Evolutionary conservation across 2,888 invertebrate genomes (phyloP).

Genomic region (Drosophila tripunctata): DNA sequence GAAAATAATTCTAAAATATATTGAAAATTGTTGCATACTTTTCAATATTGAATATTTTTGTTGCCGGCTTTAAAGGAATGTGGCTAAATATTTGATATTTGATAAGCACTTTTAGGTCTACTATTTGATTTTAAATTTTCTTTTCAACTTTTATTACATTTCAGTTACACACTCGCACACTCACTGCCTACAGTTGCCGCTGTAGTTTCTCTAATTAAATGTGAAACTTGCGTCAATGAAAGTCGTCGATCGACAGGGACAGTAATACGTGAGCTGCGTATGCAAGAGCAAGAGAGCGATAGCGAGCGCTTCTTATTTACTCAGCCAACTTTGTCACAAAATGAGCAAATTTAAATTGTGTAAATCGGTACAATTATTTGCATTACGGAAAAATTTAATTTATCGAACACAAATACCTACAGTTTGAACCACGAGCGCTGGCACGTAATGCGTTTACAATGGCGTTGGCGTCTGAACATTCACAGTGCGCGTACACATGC

Average conservation of each 20-base stretch:
- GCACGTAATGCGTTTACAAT: constrained; percentile 53
- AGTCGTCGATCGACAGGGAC: constrained; percentile 37
- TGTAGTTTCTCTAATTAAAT: constrained; percentile 55
- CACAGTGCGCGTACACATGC: constrained; percentile 29
- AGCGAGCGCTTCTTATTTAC: constrained; percentile 12
- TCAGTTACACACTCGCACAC: constrained; percentile 26
- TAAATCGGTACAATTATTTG: too few species aligned
- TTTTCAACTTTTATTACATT: constrained; percentile 19
- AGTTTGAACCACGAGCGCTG: constrained; percentile 23
- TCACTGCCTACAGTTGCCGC: constrained; percentile 15
- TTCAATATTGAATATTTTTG: constrained; percentile 60
- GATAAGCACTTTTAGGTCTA: background rate
- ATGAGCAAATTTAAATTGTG: background rate
- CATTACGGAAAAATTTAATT: too few species aligned
- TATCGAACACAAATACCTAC: constrained; percentile 37
- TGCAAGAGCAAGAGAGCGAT: constrained; percentile 40
- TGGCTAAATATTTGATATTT: background rate
- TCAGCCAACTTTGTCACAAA: background rate
- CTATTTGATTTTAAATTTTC: background rate
- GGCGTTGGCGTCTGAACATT: constrained; percentile 54
- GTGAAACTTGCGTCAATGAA: constrained; percentile 55
- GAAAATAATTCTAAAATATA: constrained; percentile 62
- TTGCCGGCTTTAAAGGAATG: constrained; percentile 53
- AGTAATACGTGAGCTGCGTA: constrained; percentile 1
- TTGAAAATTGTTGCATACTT: constrained; percentile 73